A percentile compares a stretch with the other conserved stretches of the same genome.
Evolutionary conservation across 2,797 vertebrate genomes (phyloP).

Genomic region (Mus minutoides): DNA sequence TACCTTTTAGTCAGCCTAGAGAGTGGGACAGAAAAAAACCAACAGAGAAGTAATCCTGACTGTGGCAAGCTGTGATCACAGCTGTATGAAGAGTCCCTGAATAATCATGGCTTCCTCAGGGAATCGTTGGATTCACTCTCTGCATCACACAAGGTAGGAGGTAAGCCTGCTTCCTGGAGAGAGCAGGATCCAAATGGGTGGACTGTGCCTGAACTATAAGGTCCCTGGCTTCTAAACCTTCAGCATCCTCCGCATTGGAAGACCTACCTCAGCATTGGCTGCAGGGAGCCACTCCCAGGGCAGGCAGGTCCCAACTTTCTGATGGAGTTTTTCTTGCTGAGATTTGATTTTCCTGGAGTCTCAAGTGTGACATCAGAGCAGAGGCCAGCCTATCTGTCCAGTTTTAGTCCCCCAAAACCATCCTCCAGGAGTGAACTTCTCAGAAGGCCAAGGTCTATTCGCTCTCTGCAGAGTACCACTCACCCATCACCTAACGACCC

Average conservation of each 20-base stretch:
- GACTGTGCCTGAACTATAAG: not conserved
- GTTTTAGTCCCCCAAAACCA: not conserved
- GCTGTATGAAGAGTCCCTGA: not conserved
- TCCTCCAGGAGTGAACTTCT: not conserved
- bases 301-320: not conserved
- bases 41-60: not conserved
- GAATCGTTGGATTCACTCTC: not conserved
- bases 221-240: not conserved
- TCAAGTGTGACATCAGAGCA: not conserved
- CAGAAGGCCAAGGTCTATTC: not conserved
- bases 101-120: not conserved
- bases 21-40: not conserved
- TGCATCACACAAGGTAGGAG: no score
- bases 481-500: not conserved
- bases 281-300: not conserved
- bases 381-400: not conserved
- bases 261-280: not conserved
- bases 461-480: not conserved
- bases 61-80: not conserved
- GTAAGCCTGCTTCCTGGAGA: not conserved
- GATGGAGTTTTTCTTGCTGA: not conserved
- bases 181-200: not conserved
- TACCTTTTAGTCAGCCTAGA: not conserved
- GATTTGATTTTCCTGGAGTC: not conserved
- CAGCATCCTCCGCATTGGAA: not conserved